Base-by-base conservation (phyloP, 2,888 invertebrate genomes). In the Hirtodrosophila alboralis region DNA sequence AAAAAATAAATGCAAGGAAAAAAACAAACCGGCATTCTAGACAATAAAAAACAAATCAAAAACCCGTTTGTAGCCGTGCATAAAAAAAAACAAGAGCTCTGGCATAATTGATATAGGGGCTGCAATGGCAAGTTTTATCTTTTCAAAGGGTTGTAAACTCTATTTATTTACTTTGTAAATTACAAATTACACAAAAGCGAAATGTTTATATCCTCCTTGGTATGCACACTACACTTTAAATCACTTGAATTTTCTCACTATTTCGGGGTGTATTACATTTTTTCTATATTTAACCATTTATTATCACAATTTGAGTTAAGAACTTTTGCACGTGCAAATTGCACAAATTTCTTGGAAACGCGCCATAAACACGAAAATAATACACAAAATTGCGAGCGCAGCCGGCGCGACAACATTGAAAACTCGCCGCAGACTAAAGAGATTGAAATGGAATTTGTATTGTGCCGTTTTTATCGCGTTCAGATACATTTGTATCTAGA, bases 401-500 rank as follows among this genome's bases (percentile, higher is more conserved):
- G 49, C 23, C 70, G 71, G 43, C 68, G 61, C 83, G 63, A 61
- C 65, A 61, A 59, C 79, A 69, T 85, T 83, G 84, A 78, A 79
- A 72, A 75, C 79, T 60, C 84, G 79, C 59, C 68, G 80, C 75
- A 63, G 72, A 83, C 79, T 79, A 59, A 84, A 71, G 64, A 81
- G 77, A 70, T 60, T 53, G 48, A 58, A 66, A 49, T 60, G 59
- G 59, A 60, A 56, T 66, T 58, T 58, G 56, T 67, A 36, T 23
- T 75, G 71, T 64, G 83, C 65, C 65, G 80, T 59, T 79, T n/a
- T 65, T 79, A 79, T 84, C 81, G 68, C 59, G n/a, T 53, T 56
- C 68, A 68, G 78, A 84, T 84, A 79, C 85, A 78, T 84, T 84
- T 79, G 85, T 79, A 75, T 84, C 83, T 81, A 70, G 68, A 69